Conservation (phyloP, 2,888 invertebrate species). For the Drosophila crucigera region DNA sequence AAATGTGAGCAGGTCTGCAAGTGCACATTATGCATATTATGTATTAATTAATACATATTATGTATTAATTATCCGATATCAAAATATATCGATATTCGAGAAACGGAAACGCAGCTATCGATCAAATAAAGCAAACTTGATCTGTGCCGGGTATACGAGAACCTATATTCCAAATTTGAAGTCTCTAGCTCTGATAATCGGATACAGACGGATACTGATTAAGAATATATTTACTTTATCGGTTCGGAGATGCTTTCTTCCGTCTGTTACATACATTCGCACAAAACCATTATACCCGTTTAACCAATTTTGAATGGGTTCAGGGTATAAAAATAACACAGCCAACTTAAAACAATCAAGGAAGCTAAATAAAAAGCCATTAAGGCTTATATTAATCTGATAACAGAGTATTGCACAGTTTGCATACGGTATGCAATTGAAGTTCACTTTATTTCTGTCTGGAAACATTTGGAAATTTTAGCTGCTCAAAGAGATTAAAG, state of each 20-base stretch:
- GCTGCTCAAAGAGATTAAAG: constrained; percentile 58
- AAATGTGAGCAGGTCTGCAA: no score
- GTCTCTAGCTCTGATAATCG: no score
- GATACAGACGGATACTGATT: not conserved
- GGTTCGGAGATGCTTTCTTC: not conserved
- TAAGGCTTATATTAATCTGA: not conserved
- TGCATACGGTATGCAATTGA: not conserved
- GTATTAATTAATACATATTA: no score
- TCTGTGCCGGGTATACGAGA: no score
- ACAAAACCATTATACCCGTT: not conserved
- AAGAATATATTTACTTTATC: no score
- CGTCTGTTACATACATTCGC: not conserved
- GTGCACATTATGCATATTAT: no score
- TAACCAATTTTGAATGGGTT: not conserved
- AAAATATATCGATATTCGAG: no score
- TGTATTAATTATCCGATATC: no score
- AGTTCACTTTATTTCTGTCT: not conserved
- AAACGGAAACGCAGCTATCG: no score
- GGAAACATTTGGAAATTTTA: constrained; percentile 31
- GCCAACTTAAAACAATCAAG: not conserved
- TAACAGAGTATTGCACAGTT: not conserved
- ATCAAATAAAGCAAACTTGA: no score
- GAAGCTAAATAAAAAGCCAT: not conserved
- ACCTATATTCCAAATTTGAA: no score
- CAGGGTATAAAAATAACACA: not conserved